phyloP scores from a whole-genome alignment of 2,113 vertebrate species.

The Lepisosteus osseus region DNA sequence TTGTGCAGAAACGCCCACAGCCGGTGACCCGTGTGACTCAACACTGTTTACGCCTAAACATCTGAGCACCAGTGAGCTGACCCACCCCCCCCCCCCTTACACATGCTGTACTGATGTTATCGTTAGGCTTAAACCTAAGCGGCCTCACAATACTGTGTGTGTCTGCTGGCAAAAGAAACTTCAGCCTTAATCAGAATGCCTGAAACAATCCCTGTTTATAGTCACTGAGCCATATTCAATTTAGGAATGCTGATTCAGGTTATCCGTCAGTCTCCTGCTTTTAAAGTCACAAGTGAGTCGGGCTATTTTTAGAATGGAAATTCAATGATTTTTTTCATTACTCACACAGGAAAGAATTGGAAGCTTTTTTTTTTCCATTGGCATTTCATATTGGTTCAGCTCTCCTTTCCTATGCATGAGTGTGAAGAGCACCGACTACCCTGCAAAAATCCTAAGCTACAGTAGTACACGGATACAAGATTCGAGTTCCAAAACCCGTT shows the following conservation, averaged over 20 bases:
- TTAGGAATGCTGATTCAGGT: slow-evolving; percentile 13
- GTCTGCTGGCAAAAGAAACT: too few species aligned
- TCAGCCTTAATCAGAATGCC: not conserved
- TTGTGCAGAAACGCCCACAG: not conserved
- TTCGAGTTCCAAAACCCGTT: too few species aligned
- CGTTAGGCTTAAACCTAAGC: slow-evolving; percentile 8
- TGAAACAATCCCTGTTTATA: not conserved
- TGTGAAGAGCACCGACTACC: too few species aligned
- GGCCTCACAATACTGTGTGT: not conserved
- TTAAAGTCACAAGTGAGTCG: slow-evolving; percentile 2
- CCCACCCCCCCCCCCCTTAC: not conserved
- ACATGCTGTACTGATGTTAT: slow-evolving; percentile 7
- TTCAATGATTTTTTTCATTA: slow-evolving; percentile 32
- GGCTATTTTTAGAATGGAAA: slow-evolving; percentile 9
- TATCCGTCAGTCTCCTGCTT: slow-evolving; percentile 2
- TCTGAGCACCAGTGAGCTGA: not conserved
- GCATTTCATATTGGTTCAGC: too few species aligned
- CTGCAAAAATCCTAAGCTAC: too few species aligned
- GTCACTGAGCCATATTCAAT: not conserved
- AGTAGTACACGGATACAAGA: too few species aligned
- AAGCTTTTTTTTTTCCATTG: not conserved
- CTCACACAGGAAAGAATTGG: not conserved
- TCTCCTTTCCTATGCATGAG: too few species aligned
- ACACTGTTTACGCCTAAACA: not conserved
- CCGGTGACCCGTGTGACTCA: not conserved